Base-by-base conservation (phyloP, 2,113 vertebrate species). In the Chaenocephalus aceratus region DNA sequence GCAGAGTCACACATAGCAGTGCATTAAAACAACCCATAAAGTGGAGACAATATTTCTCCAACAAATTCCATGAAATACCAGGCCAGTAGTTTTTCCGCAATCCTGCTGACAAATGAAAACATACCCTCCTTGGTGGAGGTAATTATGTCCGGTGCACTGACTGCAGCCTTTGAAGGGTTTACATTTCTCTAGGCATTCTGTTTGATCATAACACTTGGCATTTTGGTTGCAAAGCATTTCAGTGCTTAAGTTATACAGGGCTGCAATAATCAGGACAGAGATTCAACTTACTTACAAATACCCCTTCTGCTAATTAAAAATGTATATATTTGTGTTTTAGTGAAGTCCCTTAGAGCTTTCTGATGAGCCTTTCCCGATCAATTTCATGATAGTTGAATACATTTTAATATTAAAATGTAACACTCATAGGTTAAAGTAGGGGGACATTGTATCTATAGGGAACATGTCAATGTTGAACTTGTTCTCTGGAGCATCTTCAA, bases 181-280 rank as follows among this genome's bases (percentile, higher is more conserved):
- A 62, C 34, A 65, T 89, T 84, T 87, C 86, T 91, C 54, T 72
- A 62, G 84, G 86, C 79, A 18, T 75, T 87, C 67, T 67, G 67
- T 91, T 88, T 89, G 86, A 88, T 83, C 78, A 67, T 64, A 80
- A 79, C 65, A 82, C 60, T 65, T 86, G 85, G 70, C 83, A 86
- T 91, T 91, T 88, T 82, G 44, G 59, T 84, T 62, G 57, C 70
- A 46, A 70, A 62, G 49, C 34, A 56, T 78, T 72, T 75, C 56
- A 62, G 60, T 30, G 65, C 6, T 78, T 49, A 82, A 75, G 63
- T 76, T 58, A 70, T n/a, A 53, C 49, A 41, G 14, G 34, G 30
- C 30, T 30, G 30, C 30, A 30, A 30, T 30, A 4, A 30, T 30
- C 30, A 30, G 30, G 30, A 30, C 30, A 30, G 30, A 30, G 30